These are phyloP conservation scores for Neogobius melanostomus DNA, from an alignment of 2,113 vertebrate species.

Conservation along the genomic window DNA sequence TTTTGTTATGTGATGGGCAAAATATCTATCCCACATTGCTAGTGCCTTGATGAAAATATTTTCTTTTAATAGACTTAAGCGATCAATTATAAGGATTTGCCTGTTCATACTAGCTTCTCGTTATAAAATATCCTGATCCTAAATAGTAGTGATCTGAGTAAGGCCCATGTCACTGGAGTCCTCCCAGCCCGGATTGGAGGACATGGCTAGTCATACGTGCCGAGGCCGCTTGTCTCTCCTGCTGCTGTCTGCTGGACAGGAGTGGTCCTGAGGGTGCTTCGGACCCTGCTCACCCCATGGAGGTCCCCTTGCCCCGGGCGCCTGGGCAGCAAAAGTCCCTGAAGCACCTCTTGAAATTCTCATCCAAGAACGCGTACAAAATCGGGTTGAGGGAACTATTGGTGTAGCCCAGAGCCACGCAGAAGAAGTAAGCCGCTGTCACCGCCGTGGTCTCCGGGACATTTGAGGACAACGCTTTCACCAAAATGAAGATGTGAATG, in stretches of 20 bases:
- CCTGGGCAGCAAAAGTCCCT: constrained; percentile 91
- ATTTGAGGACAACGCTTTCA: constrained; percentile 82
- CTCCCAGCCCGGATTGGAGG: constrained; percentile 78
- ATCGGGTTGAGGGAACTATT: constrained; percentile 97
- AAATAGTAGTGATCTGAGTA: constrained; percentile 89
- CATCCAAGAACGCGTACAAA: constrained; percentile 83
- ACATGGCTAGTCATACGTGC: constrained; percentile 97
- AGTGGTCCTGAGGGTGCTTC: constrained; percentile 85
- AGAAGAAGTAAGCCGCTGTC: constrained; percentile 95
- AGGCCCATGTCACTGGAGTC: constrained; percentile 85
- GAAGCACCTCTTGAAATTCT: constrained; percentile 98
- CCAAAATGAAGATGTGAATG: constrained; percentile 95
- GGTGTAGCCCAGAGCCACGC: constrained; percentile 94
- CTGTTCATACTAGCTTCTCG: too few relatives aligned
- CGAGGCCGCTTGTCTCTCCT: constrained; percentile 73
- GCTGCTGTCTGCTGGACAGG: constrained; percentile 75
- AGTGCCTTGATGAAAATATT: too few relatives aligned
- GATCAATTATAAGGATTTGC: too few relatives aligned
- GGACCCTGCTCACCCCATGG: constrained; percentile 80
- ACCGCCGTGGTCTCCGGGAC: constrained; percentile 88
- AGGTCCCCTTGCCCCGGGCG: constrained; percentile 74
- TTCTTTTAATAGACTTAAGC: too few relatives aligned
- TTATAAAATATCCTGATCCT: not conserved
- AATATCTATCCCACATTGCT: too few relatives aligned
- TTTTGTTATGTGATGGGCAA: too few relatives aligned